These are phyloP conservation scores for Leucoraja erinaceus DNA, from an alignment of 2,113 vertebrate genomes.

Conservation along the genomic window DNA sequence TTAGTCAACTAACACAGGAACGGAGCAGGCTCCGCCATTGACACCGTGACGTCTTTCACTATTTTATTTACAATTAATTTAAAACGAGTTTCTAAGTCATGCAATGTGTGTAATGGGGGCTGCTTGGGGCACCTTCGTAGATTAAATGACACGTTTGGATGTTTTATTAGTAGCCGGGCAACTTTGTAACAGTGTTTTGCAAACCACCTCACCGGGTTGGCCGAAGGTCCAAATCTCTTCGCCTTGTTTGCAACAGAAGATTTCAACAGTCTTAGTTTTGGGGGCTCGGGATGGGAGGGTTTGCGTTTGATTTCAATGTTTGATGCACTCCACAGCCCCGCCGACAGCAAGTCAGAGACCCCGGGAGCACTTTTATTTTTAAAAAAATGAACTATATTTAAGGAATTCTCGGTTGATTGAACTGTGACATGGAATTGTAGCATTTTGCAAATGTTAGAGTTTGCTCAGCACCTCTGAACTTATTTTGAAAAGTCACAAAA, in stretches of 20 bases:
- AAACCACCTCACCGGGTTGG: not conserved
- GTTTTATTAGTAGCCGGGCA: not conserved
- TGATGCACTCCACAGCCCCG: not conserved
- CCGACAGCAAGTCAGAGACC: not conserved
- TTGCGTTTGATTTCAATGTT: not conserved
- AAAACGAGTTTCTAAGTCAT: not conserved
- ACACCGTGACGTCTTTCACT: not conserved
- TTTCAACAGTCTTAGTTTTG: no score
- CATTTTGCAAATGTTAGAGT: not conserved
- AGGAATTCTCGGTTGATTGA: no score
- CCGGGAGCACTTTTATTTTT: not conserved
- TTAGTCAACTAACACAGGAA: conserved; percentile 59
- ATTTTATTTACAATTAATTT: conserved; percentile 3
- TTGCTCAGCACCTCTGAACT: not conserved
- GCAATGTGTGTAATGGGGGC: not conserved
- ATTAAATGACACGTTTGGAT: not conserved
- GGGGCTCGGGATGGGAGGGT: no score
- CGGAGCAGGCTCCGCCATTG: not conserved
- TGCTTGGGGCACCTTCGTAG: not conserved
- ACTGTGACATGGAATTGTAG: no score
- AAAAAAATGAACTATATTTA: no score
- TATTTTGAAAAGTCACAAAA: no score
- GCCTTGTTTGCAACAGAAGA: not conserved
- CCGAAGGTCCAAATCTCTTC: not conserved
- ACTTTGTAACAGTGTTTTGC: not conserved